These are phyloP conservation scores for Leucopsar rothschildi DNA, from an alignment of 2,113 vertebrate genomes.

Conservation along the genomic window DNA sequence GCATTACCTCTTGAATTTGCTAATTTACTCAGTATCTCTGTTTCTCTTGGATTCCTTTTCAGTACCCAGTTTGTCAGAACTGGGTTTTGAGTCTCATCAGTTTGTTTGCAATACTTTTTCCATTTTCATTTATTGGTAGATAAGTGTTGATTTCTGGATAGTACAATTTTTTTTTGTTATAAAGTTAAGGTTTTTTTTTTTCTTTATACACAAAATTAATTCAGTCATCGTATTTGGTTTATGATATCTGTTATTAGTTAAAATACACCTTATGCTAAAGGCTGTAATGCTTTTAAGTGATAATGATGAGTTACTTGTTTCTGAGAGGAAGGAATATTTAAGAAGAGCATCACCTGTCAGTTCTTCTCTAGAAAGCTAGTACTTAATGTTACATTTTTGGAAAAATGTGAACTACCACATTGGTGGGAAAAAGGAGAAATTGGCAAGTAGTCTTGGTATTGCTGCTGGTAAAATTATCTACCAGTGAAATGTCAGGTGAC, in stretches of 20 bases:
- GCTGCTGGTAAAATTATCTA: not conserved
- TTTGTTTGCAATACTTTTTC: not conserved
- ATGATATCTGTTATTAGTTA: not conserved
- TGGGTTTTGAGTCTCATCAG: not conserved
- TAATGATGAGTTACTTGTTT: not conserved
- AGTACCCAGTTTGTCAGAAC: not conserved
- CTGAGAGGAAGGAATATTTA: not conserved
- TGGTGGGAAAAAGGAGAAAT: not conserved
- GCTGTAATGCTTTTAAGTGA: not conserved
- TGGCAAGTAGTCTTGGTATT: not conserved
- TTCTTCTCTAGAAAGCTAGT: not conserved
- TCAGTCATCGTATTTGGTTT: not conserved
- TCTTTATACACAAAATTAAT: not conserved
- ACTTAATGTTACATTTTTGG: not conserved
- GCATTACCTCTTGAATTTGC: not conserved
- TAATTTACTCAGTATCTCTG: not conserved
- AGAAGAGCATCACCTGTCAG: not conserved
- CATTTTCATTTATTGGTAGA: not conserved
- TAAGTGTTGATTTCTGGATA: not conserved
- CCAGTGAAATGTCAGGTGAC: not conserved
- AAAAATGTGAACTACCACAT: not conserved
- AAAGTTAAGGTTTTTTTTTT: not conserved
- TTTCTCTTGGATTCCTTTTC: not conserved
- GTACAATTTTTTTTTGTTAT: not conserved
- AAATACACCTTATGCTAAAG: not conserved